Base-by-base conservation (phyloP, 2,888 invertebrate species). In the Chrysolina americana region DNA sequence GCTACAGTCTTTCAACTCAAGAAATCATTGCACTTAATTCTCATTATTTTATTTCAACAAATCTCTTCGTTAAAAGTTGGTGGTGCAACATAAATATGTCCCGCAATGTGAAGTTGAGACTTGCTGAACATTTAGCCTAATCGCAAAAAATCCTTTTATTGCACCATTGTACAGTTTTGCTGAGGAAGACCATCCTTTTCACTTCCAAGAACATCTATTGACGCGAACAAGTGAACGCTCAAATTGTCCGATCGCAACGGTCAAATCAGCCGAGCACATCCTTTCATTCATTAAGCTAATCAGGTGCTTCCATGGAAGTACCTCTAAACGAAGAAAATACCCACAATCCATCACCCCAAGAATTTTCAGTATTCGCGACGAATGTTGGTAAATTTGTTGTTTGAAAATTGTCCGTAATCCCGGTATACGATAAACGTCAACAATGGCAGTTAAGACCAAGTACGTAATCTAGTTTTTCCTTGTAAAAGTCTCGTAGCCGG, bases 361-460 rank as follows among this genome's bases (percentile, higher is more conserved):
- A 64, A 70, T 70, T 64, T 64, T 76, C 73, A 68, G 73, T 76
- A 76, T 76, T 76, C 73, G 53, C 59, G 53, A 69, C 73, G 69
- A 73, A 73, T 68, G 73, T 69, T 71, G 76, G 74, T 72, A 76
- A 78, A 78, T 78, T 78, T 77, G 80, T 78, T 77, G 77, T 71
- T 68, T 68, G 66, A 70, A 73, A 73, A 76, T 76, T 73, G 77
- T 76, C 71, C 74, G 68, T 72, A 64, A 68, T 53, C 62, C 65
- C 47, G 41, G 69, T 69, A 69, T 36, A 62, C 44, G 74, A 79
- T 76, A 73, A 76, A 78, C 78, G 74, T 74, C 73, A 64, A 71
- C 79, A 75, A 76, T 73, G 76, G 78, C 76, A 75, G 74, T 73
- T 73, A 73, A 71, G 48, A 41, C 74, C 72, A 70, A 65, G 71